Base-by-base conservation (phyloP, 2,888 invertebrate species). In the Tetragonisca angustula region DNA sequence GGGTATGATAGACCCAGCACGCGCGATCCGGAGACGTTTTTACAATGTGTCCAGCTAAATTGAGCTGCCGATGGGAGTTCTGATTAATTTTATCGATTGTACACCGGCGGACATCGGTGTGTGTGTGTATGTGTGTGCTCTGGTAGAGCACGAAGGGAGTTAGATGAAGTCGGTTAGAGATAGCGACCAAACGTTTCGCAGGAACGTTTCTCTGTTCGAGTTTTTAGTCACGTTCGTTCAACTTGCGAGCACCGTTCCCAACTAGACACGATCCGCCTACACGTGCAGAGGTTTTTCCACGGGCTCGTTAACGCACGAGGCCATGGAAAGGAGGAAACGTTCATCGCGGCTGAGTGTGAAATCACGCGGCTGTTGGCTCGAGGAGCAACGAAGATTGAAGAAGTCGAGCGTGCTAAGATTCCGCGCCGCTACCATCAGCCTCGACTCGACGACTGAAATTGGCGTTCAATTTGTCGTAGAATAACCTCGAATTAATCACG, bases 21-120 rank as follows among this genome's bases (percentile, higher is more conserved):
- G 11, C 19, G 32, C 32, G 62, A 32, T 27, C 4, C 15, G 19
- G 62, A 62, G 27, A 32, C 32, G 62, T 62, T 62, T 62, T 62
- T 62, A 19, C 27, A 19, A 11, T 4, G 27, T 19, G 27, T 62
- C 19, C 62, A 15, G 21, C 32, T 21, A 65, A 90, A 90, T 89
- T 87, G 86, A 87, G 36, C 19, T 54, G n/a, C 61, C 71, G 36
- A 56, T 27, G 52, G 61, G 61, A 71, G 67, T 71, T 76, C 71
- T 61, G 61, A 67, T 72, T 65, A 65, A 65, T 65, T 65, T 65
- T n/a, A 43, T 65, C 32, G 32, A 62, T 32, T 62, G 32, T 27
- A 9, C 17, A 43, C 9, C 43, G 43, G 43, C 43, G 11, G 43
- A 43, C 43, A 43, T 1, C 9, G 43, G 32, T 32, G 32, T 32